A percentile compares a stretch with the other conserved stretches of the same genome.
Evolutionary conservation across 1,140 invertebrate genomes (phyloP).

Genomic region (Trachymyrmex cornetzi): DNA sequence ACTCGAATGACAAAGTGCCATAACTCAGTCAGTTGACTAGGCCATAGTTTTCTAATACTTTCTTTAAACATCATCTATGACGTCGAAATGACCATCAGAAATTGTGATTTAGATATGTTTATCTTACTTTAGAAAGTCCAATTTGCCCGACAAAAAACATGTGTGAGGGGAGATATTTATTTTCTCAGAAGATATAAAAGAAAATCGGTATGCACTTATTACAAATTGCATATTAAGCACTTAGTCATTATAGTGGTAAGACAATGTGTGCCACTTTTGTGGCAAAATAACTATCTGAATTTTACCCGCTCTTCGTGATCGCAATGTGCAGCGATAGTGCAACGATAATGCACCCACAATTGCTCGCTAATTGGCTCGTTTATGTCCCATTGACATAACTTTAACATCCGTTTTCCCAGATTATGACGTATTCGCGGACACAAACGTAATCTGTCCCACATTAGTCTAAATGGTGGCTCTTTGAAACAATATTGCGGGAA

Average conservation of each 20-base stretch:
- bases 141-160: conserved; percentile 4
- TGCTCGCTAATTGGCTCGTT: conserved; percentile 45
- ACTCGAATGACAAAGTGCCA: neutral
- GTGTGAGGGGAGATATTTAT: neutral
- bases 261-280: conserved; percentile 1
- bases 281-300: conserved; percentile 14
- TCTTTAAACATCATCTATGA: conserved; percentile 9
- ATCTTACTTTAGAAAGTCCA: neutral
- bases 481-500: conserved; percentile 36
- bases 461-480: conserved; percentile 46
- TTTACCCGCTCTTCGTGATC: neutral
- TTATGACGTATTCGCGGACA: conserved; percentile 16
- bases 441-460: conserved; percentile 50
- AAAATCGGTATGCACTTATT: neutral
- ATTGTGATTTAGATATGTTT: conserved; percentile 20
- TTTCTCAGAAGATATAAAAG: neutral
- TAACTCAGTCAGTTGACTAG: neutral
- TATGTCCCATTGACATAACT: conserved; percentile 56
- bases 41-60: conserved; percentile 36
- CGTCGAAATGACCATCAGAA: neutral
- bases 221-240: conserved; percentile 2
- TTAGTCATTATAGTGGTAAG: neutral
- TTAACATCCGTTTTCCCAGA: conserved; percentile 46
- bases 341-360: conserved; percentile 16
- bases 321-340: neutral